Evolutionary conservation across 2,888 invertebrate genomes (phyloP), one percentile per base, ranked within the genome.

Genomic region (Biston stratarius): DNA sequence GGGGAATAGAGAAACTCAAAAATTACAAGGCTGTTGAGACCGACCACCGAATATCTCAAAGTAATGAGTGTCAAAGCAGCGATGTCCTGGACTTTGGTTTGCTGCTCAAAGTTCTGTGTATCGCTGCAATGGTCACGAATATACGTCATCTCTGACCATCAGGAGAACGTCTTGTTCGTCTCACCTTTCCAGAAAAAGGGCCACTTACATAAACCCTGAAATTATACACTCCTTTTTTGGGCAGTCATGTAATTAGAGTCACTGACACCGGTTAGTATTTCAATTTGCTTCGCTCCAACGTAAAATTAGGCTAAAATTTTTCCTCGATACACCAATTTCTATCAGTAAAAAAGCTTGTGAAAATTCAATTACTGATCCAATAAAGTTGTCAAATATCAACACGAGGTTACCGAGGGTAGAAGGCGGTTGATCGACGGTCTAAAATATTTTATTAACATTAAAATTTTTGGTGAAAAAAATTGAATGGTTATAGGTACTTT

Each of bases 301-400:
- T 52, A 70, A 76, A 79, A 77, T 76, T 78, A 77, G 74, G 60
- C 73, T 69, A 63, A 52, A 70, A 69, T 71, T 72, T 76, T 77
- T 76, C 73, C 64, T 72, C 81, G 81, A 84, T 82, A 84, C 81
- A 81, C 67, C 67, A 79, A 82, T 83, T 85, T 86, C 85, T 84
- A 82, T 83, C 80, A 80, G 75, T 84, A 85, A 82, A 83, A 84
- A 85, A 83, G 84, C 86, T 83, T 83, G 79, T 82, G 83, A 83
- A 87, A 87, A 87, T 88, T 88, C 85, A 88, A 88, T 88, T 89
- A 89, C 84, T 79, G 84, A 80, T 81, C 85, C 88, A 87, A 89
- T 89, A 87, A 89, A 86, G 80, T 86, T 87, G 87, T 89, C 88
- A 89, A 88, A 88, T 83, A 87, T 87, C 87, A 86, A 85, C 84